Evolutionary conservation across 1,140 invertebrate species (phyloP), one percentile per base, ranked within the genome.

Genomic region (Drosophila malerkotliana): DNA sequence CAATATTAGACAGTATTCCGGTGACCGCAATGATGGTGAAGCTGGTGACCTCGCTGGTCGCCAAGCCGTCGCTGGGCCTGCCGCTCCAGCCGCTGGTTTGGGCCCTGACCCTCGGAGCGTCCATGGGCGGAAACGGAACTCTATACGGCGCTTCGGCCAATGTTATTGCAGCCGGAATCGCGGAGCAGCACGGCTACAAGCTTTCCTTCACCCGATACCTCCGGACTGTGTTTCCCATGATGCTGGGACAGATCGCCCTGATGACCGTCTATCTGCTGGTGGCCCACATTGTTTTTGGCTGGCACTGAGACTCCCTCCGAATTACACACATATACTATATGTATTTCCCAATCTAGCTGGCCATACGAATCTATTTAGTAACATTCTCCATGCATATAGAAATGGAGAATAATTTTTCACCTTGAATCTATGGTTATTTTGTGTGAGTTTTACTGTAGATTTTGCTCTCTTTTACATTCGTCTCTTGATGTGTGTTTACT

Each of bases 1-100:
- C 95, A 5, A 95, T 97, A 63, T 94, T 97, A n/a, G 96, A 97
- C 77, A 97, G 97, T 82, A 96, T 97, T 57, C 96, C 96, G 0
- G 94, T 97, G 21, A 95, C 96, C 0, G 96, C 96, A 0, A 96
- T 97, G 93, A 97, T 97, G 96, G 93, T 97, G 14, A 93, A 95
- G 57, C 94, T 97, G 44, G 94, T 96, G 0, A 94, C 93, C 0
- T 93, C 93, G 57, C 76, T 97, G 24, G 93, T 94, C 1, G 92
- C 94, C 21, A 95, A 95, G 77, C 72, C 88, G 1, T 93, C 94
- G 8, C 84, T 96, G 2, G 88, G 93, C 3, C 77, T 97, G 24
- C 95, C 95, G 0, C 78, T 96, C 4, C 93, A 94, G 51, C 96
- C 96, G 0, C 84, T 97, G 1, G 92, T 96, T 32, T 96, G 95